Base-by-base conservation (phyloP, 2,888 invertebrate species). In the Smittia aterrima region DNA sequence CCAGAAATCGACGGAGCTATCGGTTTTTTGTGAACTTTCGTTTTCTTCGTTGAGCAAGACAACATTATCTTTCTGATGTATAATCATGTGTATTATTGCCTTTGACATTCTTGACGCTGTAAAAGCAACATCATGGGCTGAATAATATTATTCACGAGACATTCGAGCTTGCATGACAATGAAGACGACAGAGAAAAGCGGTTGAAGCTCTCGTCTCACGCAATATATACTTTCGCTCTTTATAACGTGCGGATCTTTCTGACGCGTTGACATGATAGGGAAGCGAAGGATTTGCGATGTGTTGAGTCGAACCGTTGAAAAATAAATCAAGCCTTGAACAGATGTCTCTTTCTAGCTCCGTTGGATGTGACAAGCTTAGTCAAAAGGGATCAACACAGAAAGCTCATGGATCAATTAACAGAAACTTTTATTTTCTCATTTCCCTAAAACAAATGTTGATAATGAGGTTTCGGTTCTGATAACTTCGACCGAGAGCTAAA, bases 21-120 rank as follows among this genome's bases (percentile, higher is more conserved):
- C 58, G 22, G 11, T 9, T 58, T 18, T 58, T 18, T 58, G 4
- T 4, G 18, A 58, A 22, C 58, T 58, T 58, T 38, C 7, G 38
- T 11, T n/a, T 58, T 22, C 58, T 18, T 20, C 58, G n/a, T 22
- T 18, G 16, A 18, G 9, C 22, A 22, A 20, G 9, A 58, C 58
- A 18, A 58, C 58, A 22, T 58, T 58, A 58, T 58, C 58, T 58
- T 58, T 22, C 22, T 58, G 58, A 22, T 20, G 18, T 58, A 58
- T 18, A 58, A 58, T 58, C 58, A 58, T 58, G 9, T 22, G 58
- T 58, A 58, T 58, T 58, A 58, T 58, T 58, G 58, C 58, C 58
- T 58, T 58, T 58, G 58, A 58, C 58, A 58, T 58, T 58, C 18
- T 58, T 20, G 18, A 18, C 58, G 18, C 22, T 58, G n/a, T 47